Percentiles rank a stretch among this genome's conserved stretches.
Evolutionary conservation across 2,888 invertebrate species (phyloP).

Genomic region (Pristionchus entomophagus): DNA sequence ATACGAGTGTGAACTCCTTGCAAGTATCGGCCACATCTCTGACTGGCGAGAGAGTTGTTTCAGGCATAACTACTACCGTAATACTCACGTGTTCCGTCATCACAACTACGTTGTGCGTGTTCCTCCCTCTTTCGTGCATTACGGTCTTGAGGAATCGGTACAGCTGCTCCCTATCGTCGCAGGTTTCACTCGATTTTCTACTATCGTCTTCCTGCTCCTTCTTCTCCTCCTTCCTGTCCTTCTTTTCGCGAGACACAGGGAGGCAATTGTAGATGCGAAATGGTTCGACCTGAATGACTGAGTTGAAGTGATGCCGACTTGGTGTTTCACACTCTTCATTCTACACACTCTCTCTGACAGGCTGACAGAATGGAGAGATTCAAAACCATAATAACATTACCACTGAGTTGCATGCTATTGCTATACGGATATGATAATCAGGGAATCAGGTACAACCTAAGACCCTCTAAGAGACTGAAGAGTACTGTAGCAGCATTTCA

Average conservation of each 20-base stretch:
- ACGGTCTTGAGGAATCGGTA: not conserved
- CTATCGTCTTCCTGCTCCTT: not conserved
- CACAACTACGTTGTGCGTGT: not conserved
- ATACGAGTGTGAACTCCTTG: not conserved
- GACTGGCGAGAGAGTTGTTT: too few species aligned
- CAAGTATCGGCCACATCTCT: too few species aligned
- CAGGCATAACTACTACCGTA: too few species aligned
- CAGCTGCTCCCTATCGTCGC: not conserved
- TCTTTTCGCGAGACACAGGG: not conserved
- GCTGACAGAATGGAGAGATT: too few species aligned
- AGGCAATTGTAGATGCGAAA: not conserved
- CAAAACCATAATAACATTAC: not conserved
- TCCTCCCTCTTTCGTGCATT: conserved; percentile 13
- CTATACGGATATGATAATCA: too few species aligned
- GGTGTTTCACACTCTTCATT: not conserved
- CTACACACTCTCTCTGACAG: not conserved
- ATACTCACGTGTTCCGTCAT: conserved; percentile 16
- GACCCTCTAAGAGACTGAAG: not conserved
- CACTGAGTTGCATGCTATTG: too few species aligned
- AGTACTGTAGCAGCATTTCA: too few species aligned
- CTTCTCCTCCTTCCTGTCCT: not conserved
- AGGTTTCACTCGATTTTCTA: not conserved
- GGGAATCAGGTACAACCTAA: not conserved
- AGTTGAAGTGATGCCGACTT: not conserved
- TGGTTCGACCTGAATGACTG: not conserved